Conservation (phyloP, 2,797 vertebrate genomes). For the Malacoctenus gilli region DNA sequence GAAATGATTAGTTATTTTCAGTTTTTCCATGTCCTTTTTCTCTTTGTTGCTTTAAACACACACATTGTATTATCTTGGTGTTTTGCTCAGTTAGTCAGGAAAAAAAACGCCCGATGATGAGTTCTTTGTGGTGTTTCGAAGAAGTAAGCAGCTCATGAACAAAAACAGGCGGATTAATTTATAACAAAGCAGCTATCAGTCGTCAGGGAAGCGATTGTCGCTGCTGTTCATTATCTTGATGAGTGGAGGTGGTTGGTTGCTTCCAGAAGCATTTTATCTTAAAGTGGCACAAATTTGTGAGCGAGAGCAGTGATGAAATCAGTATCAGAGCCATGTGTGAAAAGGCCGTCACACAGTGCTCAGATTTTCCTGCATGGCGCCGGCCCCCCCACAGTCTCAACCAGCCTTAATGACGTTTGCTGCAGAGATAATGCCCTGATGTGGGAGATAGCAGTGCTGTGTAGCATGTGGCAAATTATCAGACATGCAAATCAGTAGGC, state of each 20-base stretch:
- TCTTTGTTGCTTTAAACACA: background rate
- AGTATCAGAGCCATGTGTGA: conserved; percentile 27
- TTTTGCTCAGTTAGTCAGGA: background rate
- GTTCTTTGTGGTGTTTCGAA: background rate
- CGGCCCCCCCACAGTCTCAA: conserved; percentile 57
- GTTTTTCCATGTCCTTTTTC: too few relatives aligned
- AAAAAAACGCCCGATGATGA: background rate
- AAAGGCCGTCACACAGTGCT: conserved; percentile 45
- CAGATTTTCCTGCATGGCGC: conserved; percentile 52
- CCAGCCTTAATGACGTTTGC: conserved; percentile 71
- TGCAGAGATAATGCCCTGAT: conserved; percentile 74
- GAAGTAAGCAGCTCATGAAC: background rate
- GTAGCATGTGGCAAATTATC: conserved; percentile 79
- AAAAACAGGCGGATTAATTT: background rate
- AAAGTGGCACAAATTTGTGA: conserved; percentile 1
- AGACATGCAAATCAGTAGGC: conserved; percentile 83
- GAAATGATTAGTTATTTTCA: too few relatives aligned
- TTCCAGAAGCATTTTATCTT: conserved; percentile 10
- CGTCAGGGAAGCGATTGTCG: background rate
- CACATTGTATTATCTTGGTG: background rate
- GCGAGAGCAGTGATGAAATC: conserved; percentile 18
- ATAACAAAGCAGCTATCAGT: background rate
- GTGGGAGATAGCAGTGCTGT: conserved; percentile 70
- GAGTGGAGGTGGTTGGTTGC: conserved; percentile 7
- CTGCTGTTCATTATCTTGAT: background rate